A percentile compares a stretch with the other conserved stretches of the same genome.
Conservation (phyloP, 1,140 invertebrate species). For the Pseudomyrmex pallidus region DNA sequence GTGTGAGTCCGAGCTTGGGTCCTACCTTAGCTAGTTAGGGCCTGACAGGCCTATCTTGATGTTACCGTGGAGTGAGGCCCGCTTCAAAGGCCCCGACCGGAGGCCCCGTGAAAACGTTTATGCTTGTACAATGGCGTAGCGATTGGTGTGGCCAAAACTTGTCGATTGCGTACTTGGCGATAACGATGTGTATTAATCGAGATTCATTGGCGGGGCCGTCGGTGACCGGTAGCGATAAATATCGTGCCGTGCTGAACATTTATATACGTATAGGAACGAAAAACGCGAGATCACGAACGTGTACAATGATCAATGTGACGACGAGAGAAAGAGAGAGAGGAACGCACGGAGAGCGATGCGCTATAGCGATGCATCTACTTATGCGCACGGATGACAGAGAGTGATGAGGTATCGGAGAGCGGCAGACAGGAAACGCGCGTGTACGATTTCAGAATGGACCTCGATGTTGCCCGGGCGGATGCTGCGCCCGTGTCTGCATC, state of each 20-base stretch:
- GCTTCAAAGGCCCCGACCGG: constrained; percentile 77
- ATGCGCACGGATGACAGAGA: constrained; percentile 59
- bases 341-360: background rate
- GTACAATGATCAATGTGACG: constrained; percentile 37
- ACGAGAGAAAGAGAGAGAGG: no score
- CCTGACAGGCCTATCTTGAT: constrained; percentile 82
- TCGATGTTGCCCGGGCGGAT: constrained; percentile 48
- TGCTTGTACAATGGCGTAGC: constrained; percentile 79
- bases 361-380: constrained; percentile 45
- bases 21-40: constrained; percentile 81
- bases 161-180: constrained; percentile 14
- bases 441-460: constrained; percentile 62
- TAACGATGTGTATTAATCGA: constrained; percentile 41
- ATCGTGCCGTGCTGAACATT: background rate
- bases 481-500: constrained; percentile 79
- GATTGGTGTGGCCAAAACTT: constrained; percentile 57
- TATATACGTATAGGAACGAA: background rate
- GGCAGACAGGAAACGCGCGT: constrained; percentile 48
- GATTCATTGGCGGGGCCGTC: constrained; percentile 14
- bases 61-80: constrained; percentile 74
- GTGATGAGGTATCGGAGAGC: constrained; percentile 56
- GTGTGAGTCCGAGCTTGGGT: constrained; percentile 73
- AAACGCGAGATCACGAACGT: constrained; percentile 1
- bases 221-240: constrained; percentile 36
- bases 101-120: constrained; percentile 82